Evolutionary conservation across 2,888 invertebrate genomes (phyloP).

Genomic region (Bugula neritina): DNA sequence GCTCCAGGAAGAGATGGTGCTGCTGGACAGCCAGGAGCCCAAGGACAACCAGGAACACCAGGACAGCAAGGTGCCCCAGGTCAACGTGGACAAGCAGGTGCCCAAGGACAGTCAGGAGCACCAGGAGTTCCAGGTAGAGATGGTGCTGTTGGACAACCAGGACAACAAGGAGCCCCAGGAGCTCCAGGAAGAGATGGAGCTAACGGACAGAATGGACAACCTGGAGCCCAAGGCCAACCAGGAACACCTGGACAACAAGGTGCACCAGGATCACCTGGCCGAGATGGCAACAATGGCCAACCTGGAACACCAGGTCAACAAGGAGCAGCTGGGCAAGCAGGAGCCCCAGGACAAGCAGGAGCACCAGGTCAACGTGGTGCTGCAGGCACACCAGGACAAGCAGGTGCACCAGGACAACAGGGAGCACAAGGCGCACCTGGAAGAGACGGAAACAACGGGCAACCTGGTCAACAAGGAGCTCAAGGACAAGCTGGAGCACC

Average conservation of each 20-base stretch:
- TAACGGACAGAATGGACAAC: slow-evolving; percentile 27
- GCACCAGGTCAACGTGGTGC: slow-evolving; percentile 16
- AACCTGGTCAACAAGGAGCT: background rate
- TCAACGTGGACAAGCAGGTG: background rate
- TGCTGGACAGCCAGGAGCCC: slow-evolving; percentile 28
- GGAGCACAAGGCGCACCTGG: background rate
- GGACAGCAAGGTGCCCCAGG: slow-evolving; percentile 25
- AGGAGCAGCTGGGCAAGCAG: background rate
- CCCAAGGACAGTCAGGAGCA: slow-evolving; percentile 18
- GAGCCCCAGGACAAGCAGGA: slow-evolving; percentile 1
- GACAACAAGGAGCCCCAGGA: slow-evolving; percentile 26
- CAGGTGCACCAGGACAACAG: slow-evolving; percentile 10
- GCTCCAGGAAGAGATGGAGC: slow-evolving; percentile 8
- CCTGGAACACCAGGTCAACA: slow-evolving; percentile 35
- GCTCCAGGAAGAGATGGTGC: background rate
- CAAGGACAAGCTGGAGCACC: background rate
- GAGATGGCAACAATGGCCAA: slow-evolving; percentile 38
- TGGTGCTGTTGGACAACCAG: slow-evolving; percentile 26
- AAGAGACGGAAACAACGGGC: background rate
- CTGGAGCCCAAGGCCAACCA: slow-evolving; percentile 27
- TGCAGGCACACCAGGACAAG: background rate
- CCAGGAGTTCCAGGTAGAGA: slow-evolving; percentile 19
- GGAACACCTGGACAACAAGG: slow-evolving; percentile 35
- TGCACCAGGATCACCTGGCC: slow-evolving; percentile 34
- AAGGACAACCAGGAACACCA: slow-evolving; percentile 5